A percentile compares a stretch with the other conserved stretches of the same genome.
These are phyloP conservation scores for Ylistrum balloti DNA, from an alignment of 1,140 invertebrate genomes.

Conservation along the genomic window DNA sequence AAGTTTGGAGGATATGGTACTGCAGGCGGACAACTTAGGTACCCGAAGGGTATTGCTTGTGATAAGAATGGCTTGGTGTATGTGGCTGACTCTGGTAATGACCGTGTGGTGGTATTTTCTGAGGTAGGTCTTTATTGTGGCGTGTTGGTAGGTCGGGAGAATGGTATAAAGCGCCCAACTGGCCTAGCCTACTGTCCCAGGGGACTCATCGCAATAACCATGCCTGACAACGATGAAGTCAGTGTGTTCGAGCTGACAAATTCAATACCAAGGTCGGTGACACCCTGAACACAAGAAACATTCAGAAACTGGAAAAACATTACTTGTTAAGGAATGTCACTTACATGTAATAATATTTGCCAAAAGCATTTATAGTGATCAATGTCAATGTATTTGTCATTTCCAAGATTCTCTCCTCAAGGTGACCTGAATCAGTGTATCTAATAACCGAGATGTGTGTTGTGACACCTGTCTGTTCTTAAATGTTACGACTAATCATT, in stretches of 20 bases:
- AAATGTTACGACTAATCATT: no score
- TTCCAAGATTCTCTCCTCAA: no score
- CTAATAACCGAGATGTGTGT: no score
- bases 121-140: conserved; percentile 78
- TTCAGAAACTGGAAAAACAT: background rate
- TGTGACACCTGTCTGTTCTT: no score
- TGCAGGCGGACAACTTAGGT: conserved; percentile 89
- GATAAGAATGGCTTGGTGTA: conserved; percentile 98
- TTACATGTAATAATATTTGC: no score
- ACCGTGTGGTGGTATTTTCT: conserved; percentile 96
- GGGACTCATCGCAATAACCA: conserved; percentile 62
- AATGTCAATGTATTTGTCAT: no score
- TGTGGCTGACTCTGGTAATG: conserved; percentile 98
- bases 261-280: background rate
- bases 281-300: background rate
- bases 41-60: conserved; percentile 98
- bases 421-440: no score
- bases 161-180: conserved; percentile 83
- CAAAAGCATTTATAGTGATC: no score
- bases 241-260: conserved; percentile 50
- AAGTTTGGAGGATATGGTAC: conserved; percentile 67
- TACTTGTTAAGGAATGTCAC: no score
- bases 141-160: conserved; percentile 94
- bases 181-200: conserved; percentile 54
- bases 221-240: conserved; percentile 63